Conservation (phyloP, 2,113 vertebrate genomes). For the Forbesichthys papilliferus region DNA sequence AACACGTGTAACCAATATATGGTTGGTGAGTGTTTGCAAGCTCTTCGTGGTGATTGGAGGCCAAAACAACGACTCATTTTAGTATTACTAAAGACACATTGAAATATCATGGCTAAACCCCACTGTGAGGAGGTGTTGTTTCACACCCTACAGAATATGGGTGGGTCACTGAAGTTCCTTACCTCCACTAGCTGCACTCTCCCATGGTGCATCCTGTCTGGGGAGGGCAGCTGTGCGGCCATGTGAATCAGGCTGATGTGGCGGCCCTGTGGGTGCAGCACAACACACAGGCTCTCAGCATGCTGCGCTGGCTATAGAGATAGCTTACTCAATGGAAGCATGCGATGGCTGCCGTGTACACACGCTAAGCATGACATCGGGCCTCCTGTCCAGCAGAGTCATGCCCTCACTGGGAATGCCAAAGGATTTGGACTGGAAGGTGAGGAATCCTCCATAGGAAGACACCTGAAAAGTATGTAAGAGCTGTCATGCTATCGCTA, state of each 20-base stretch:
- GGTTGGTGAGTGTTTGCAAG: too few relatives aligned
- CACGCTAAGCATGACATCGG: slow-evolving; percentile 85
- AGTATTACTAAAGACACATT: too few relatives aligned
- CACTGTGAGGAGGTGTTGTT: too few relatives aligned
- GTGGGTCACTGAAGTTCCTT: slow-evolving; percentile 31
- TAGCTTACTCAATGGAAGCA: background rate
- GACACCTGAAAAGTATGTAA: slow-evolving; percentile 77
- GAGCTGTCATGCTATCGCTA: too few relatives aligned
- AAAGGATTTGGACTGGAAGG: slow-evolving; percentile 90
- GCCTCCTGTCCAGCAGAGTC: slow-evolving; percentile 79
- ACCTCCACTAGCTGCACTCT: slow-evolving; percentile 89
- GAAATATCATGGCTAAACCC: too few relatives aligned
- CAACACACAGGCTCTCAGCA: slow-evolving; percentile 4
- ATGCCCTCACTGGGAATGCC: slow-evolving; percentile 92
- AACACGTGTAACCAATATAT: too few relatives aligned
- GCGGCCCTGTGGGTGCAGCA: slow-evolving; percentile 72
- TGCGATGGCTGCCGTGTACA: slow-evolving; percentile 28
- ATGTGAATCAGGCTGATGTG: slow-evolving; percentile 80
- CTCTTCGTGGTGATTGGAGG: too few relatives aligned
- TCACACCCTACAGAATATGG: too few relatives aligned
- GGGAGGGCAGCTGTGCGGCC: slow-evolving; percentile 77
- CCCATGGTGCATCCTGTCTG: slow-evolving; percentile 84
- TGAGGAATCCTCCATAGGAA: slow-evolving; percentile 91
- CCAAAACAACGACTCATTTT: too few relatives aligned
- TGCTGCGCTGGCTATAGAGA: background rate